These are phyloP conservation scores for Philypnodon macrostomus DNA, from an alignment of 2,797 vertebrate genomes.

Conservation along the genomic window DNA sequence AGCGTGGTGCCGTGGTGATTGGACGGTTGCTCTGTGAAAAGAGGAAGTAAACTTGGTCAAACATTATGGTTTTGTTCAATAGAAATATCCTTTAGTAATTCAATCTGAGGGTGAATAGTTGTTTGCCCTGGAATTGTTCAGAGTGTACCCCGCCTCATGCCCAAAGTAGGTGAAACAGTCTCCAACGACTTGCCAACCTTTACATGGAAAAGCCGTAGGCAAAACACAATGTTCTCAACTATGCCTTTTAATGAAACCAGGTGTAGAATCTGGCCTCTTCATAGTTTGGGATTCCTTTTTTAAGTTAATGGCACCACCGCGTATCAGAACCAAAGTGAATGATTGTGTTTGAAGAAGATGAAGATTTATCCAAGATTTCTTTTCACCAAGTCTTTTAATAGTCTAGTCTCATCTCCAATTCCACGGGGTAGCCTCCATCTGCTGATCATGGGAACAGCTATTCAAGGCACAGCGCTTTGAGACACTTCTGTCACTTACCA, in stretches of 20 bases:
- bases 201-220: too few relatives aligned
- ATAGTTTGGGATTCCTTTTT: not conserved
- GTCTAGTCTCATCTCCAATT: not conserved
- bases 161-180: not conserved
- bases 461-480: not conserved
- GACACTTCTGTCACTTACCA: conserved; percentile 1
- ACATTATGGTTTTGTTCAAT: not conserved
- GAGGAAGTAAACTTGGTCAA: conserved; percentile 12
- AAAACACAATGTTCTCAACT: too few relatives aligned
- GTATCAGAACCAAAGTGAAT: conserved; percentile 5
- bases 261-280: not conserved
- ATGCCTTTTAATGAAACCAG: not conserved
- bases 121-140: not conserved
- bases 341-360: not conserved
- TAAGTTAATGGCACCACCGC: not conserved
- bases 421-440: not conserved
- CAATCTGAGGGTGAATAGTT: too few relatives aligned
- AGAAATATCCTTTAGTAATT: too few relatives aligned
- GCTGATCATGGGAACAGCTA: conserved; percentile 2
- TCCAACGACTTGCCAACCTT: not conserved
- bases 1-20: conserved; percentile 61
- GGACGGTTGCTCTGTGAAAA: conserved; percentile 63
- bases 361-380: not conserved
- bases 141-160: too few relatives aligned
- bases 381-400: not conserved